Evolutionary conservation across 23 tunicate genomes (phyloP).

Genomic region (Halocynthia aurantium): DNA sequence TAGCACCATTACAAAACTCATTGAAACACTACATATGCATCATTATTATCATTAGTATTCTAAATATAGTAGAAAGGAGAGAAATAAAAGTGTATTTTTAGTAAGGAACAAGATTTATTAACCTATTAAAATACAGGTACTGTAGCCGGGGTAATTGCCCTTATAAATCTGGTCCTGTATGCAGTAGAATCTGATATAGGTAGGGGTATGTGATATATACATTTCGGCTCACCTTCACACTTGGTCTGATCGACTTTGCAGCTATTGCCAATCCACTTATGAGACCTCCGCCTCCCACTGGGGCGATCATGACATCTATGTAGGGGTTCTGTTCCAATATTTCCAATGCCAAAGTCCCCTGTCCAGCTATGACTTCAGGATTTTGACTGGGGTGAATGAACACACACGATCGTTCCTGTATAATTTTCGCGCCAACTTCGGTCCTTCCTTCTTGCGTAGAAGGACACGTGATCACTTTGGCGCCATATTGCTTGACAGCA

Average conservation of each 20-base stretch:
- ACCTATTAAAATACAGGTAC: no score
- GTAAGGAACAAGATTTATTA: no score
- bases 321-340: slow-evolving; percentile 79
- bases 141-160: no score
- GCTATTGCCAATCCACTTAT: slow-evolving; percentile 89
- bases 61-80: no score
- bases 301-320: slow-evolving; percentile 67
- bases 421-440: slow-evolving; percentile 44
- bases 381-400: slow-evolving; percentile 58
- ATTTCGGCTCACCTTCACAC: slow-evolving; percentile 25
- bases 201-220: no score
- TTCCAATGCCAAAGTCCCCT: slow-evolving; percentile 94
- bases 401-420: slow-evolving; percentile 37
- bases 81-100: no score
- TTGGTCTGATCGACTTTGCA: slow-evolving; percentile 61
- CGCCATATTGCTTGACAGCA: slow-evolving; percentile 80
- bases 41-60: no score
- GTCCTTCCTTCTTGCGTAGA: slow-evolving; percentile 46
- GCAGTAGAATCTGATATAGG: no score
- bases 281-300: slow-evolving; percentile 97
- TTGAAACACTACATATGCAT: no score
- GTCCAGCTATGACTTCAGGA: slow-evolving; percentile 72
- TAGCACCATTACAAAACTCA: no score
- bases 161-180: no score
- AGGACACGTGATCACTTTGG: slow-evolving; percentile 44